phyloP scores from a whole-genome alignment of 1,140 invertebrate genomes.

The Hyphantria cunea region DNA sequence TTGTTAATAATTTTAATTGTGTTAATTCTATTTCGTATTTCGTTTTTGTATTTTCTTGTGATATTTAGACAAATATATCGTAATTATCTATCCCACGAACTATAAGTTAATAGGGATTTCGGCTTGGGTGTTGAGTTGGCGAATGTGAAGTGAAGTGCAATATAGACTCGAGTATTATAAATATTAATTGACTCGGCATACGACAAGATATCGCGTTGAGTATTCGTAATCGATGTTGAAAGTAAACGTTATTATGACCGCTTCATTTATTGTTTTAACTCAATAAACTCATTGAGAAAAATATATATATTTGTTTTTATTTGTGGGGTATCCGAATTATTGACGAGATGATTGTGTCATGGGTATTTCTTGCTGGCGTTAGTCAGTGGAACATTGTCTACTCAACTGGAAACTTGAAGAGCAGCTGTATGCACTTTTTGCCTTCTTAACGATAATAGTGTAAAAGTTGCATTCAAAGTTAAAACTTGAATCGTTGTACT shows the following conservation, averaged over 20 bases:
- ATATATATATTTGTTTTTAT: constrained; percentile 67
- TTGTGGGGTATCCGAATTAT: constrained; percentile 54
- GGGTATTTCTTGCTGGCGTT: constrained; percentile 42
- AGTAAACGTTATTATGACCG: constrained; percentile 80
- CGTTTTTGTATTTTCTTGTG: constrained; percentile 81
- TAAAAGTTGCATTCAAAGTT: constrained; percentile 23
- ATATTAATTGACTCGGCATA: constrained; percentile 64
- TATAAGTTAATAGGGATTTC: constrained; percentile 74
- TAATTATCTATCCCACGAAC: constrained; percentile 74
- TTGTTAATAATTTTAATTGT: constrained; percentile 80
- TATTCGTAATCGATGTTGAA: constrained; percentile 81
- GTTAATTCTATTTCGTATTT: constrained; percentile 78
- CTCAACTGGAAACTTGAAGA: constrained; percentile 43
- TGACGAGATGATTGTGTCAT: constrained; percentile 47
- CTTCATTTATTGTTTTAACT: constrained; percentile 81
- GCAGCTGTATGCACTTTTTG: constrained; percentile 50
- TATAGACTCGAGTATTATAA: constrained; percentile 70
- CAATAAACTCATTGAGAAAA: constrained; percentile 79
- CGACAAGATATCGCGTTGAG: constrained; percentile 71
- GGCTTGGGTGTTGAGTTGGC: constrained; percentile 60
- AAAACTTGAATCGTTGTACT: constrained; percentile 12
- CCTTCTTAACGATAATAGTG: constrained; percentile 12
- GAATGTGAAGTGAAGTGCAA: constrained; percentile 71
- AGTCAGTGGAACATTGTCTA: constrained; percentile 32
- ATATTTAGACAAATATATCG: constrained; percentile 81